Evolutionary conservation across 2,797 vertebrate genomes (phyloP).

Genomic region (Danio choprae): DNA sequence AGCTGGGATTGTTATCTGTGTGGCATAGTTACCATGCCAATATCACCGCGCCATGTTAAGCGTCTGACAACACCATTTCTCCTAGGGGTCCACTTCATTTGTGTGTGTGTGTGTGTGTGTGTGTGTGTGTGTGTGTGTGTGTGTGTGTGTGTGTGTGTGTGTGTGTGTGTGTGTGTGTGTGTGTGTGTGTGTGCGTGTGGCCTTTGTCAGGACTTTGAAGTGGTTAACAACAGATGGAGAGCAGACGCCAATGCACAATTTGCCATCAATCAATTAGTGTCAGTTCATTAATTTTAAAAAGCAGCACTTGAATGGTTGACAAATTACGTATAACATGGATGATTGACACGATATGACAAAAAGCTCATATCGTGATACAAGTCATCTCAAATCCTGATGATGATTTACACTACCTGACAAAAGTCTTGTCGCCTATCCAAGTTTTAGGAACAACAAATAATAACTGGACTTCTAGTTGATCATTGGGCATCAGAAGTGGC

Average conservation of each 20-base stretch:
- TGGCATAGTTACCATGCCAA: slow-evolving; percentile 58
- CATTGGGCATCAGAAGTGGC: too few relatives aligned
- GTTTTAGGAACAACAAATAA: too few relatives aligned
- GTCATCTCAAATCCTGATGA: too few relatives aligned
- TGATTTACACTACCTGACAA: too few relatives aligned
- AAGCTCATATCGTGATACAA: too few relatives aligned
- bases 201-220: slow-evolving; percentile 64
- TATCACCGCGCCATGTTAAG: slow-evolving; percentile 50
- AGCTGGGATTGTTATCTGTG: slow-evolving; percentile 64
- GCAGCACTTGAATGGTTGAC: neutral
- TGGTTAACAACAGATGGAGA: slow-evolving; percentile 57
- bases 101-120: slow-evolving; percentile 1
- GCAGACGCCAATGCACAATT: slow-evolving; percentile 14
- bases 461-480: too few relatives aligned
- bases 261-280: neutral
- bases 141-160: slow-evolving; percentile 22
- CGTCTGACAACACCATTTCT: slow-evolving; percentile 69
- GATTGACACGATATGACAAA: too few relatives aligned
- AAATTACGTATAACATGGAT: neutral
- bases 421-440: too few relatives aligned
- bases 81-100: slow-evolving; percentile 52
- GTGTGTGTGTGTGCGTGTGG: neutral
- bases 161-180: slow-evolving; percentile 20
- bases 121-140: slow-evolving; percentile 16
- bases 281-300: neutral